Base-by-base conservation (phyloP, 1,140 invertebrate genomes). In the Cylas formicarius region DNA sequence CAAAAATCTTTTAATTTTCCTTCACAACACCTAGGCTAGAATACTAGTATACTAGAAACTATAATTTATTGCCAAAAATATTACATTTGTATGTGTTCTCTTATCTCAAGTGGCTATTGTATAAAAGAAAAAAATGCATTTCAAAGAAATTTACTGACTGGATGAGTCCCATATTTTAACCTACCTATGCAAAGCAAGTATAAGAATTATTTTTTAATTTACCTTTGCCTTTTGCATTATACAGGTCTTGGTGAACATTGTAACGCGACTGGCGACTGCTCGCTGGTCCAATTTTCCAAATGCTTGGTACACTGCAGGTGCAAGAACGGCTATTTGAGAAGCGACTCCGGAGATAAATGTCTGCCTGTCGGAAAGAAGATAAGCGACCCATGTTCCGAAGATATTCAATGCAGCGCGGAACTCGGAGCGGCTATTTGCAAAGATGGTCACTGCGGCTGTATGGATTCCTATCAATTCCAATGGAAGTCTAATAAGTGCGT, bases 381-480 rank as follows among this genome's bases (percentile, higher is more conserved):
- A 9, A 19, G 19, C 17, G 23, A 8, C n/a, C 38, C 38, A 8
- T 40, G 17, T 26, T 48, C 13, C 28, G 46, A 22, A 26, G 22
- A 29, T 36, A 13, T 42, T 16, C 48, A 33, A 19, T 23, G 34
- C 13, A 3, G 13, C 9, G 6, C 3, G 3, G 35, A 10, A 19
- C 26, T 44, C 13, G 41, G 29, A 9, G 19, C 26, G 11, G 22
- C 45, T 3, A 9, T n/a, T 4, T 52, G 50, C 18, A 20, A 7
- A 10, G 11, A 44, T 7, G 46, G 40, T n/a, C 21, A 23, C 11
- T 52, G 50, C 17, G 19, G 23, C 19, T 52, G 50, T 11, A 21
- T 48, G 31, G 46, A 48, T 27, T 17, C 49, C 7, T 52, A 34
- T 29, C 40, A 52, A 4, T 37, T 43, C 22, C 48, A 52, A 16